phyloP scores from a whole-genome alignment of 2,113 vertebrate genomes.

The Notiomystis cincta region DNA sequence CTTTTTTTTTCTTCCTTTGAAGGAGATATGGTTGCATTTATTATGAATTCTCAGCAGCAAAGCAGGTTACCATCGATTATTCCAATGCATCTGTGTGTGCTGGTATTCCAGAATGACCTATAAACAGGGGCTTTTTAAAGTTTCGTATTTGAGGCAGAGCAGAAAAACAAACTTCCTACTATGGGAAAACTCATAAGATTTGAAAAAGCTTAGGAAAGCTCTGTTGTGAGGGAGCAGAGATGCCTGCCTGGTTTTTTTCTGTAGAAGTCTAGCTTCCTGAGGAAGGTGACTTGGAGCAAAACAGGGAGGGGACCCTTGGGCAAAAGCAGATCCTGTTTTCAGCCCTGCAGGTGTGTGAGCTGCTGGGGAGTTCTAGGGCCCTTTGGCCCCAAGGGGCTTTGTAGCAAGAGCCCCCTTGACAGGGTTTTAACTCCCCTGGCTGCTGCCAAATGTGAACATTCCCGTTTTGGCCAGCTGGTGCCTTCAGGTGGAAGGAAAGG shows the following conservation, averaged over 20 bases:
- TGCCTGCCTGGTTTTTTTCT: not conserved
- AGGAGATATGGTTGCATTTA: not conserved
- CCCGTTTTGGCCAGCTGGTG: not conserved
- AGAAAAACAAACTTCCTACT: not conserved
- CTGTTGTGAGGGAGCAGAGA: not conserved
- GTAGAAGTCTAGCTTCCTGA: not conserved
- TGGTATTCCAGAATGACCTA: not conserved
- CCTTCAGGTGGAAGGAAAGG: not conserved
- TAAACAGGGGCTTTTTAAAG: rapidly evolving
- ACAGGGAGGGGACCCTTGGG: not conserved
- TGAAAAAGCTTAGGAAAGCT: not conserved
- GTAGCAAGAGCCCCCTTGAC: not conserved
- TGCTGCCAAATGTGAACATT: not conserved
- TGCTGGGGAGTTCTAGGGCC: not conserved
- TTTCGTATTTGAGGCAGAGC: not conserved
- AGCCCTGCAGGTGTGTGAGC: not conserved
- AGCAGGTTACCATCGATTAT: not conserved
- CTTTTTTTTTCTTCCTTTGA: not conserved
- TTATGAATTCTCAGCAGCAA: not conserved
- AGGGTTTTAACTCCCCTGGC: not conserved
- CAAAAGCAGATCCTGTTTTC: not conserved
- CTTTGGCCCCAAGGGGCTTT: not conserved
- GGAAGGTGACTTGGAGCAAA: not conserved
- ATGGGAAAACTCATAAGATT: not conserved
- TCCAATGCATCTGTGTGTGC: not conserved